Evolutionary conservation across 2,888 invertebrate genomes (phyloP).

Genomic region (Netelia fuscicornis): DNA sequence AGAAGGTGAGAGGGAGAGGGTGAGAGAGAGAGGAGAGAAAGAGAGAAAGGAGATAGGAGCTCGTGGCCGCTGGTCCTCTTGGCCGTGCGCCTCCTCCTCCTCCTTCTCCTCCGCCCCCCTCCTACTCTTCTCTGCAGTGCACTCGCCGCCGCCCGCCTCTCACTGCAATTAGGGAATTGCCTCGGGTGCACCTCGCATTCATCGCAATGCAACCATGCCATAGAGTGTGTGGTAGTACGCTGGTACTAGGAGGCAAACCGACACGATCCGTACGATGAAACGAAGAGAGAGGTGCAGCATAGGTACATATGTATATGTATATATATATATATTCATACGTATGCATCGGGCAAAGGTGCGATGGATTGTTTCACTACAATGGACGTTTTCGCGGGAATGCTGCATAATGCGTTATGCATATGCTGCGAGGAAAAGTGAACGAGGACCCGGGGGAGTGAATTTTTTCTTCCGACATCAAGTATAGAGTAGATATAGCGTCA

Average conservation of each 20-base stretch:
- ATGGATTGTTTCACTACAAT: constrained; percentile 64
- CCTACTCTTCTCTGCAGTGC: constrained; percentile 41
- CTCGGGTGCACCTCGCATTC: constrained; percentile 79
- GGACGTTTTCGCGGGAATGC: constrained; percentile 55
- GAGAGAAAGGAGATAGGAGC: constrained; percentile 53
- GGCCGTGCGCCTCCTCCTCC: constrained; percentile 79
- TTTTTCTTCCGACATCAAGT: constrained; percentile 3
- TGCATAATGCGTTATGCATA: constrained; percentile 43
- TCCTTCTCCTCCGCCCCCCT: constrained; percentile 68
- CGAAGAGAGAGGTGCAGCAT: constrained; percentile 45
- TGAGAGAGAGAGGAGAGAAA: constrained; percentile 48
- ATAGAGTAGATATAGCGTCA: background rate
- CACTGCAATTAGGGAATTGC: constrained; percentile 80
- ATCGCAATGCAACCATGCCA: constrained; percentile 77
- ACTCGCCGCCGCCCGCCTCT: constrained; percentile 68
- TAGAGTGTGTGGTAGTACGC: constrained; percentile 41
- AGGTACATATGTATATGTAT: background rate
- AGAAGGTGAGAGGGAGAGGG: background rate
- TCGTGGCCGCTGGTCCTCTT: constrained; percentile 65
- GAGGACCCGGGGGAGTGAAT: background rate
- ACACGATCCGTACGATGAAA: constrained; percentile 61
- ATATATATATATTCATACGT: background rate
- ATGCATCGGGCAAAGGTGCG: constrained; percentile 30
- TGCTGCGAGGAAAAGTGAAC: background rate
- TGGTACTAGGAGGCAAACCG: constrained; percentile 50